Percentiles rank a stretch among this genome's conserved stretches.
Conservation (phyloP, 2,113 vertebrate genomes). For the Deroptyus accipitrinus region DNA sequence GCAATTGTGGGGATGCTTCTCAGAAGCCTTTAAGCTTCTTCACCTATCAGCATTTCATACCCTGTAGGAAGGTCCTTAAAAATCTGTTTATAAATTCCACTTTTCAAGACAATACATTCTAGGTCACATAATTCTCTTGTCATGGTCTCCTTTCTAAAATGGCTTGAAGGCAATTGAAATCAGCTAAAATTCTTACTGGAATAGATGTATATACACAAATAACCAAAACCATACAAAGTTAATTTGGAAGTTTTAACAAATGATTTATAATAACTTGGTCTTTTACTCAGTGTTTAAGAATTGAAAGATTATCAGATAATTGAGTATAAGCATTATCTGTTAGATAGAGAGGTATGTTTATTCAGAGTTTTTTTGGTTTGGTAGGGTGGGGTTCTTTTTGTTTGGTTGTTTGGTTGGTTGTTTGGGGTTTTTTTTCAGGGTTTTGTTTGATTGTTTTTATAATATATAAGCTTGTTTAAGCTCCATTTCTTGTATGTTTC, state of each 20-base stretch:
- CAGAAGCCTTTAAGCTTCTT: not conserved
- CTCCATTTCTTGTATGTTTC: not conserved
- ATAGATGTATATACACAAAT: not conserved
- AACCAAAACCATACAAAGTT: not conserved
- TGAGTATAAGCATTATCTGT: not conserved
- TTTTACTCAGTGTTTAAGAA: not conserved
- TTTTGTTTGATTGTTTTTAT: not conserved
- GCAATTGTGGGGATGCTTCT: not conserved
- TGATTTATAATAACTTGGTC: not conserved
- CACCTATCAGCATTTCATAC: rapidly evolving
- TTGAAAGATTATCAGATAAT: not conserved
- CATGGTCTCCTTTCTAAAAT: not conserved
- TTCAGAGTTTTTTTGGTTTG: not conserved
- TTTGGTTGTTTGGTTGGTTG: not conserved
- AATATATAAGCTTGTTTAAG: not conserved
- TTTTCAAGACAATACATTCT: not conserved
- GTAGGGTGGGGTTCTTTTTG: not conserved
- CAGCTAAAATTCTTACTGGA: not conserved
- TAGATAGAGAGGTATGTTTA: not conserved
- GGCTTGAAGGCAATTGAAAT: not conserved
- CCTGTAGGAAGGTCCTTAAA: not conserved
- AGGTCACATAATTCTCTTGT: not conserved
- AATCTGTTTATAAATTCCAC: not conserved
- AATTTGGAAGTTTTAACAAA: not conserved
- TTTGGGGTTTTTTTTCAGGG: too few relatives aligned